Evolutionary conservation across 2,113 vertebrate genomes (phyloP).

Genomic region (Limnothrissa miodon): DNA sequence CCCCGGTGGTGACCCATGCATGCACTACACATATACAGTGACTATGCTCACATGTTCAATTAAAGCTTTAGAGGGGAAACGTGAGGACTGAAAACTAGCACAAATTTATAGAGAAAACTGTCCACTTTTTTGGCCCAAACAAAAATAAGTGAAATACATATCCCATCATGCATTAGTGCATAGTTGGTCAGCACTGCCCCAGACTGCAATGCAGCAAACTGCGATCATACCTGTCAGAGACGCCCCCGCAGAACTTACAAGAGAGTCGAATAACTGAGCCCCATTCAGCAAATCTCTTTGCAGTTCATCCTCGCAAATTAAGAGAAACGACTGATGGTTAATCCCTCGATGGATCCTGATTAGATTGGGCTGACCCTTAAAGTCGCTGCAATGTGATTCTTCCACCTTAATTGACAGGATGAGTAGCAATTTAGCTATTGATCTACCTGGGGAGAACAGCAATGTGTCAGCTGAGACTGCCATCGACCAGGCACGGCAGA

Average conservation of each 20-base stretch:
- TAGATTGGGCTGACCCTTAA: slow-evolving; percentile 55
- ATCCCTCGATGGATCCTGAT: slow-evolving; percentile 47
- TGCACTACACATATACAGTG: not conserved
- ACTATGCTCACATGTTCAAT: not conserved
- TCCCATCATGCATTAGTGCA: not conserved
- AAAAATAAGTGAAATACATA: not conserved
- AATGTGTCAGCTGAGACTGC: slow-evolving; percentile 64
- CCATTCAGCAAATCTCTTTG: not conserved
- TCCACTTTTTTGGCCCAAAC: not conserved
- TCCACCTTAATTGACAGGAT: slow-evolving; percentile 67
- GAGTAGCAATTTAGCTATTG: slow-evolving; percentile 71
- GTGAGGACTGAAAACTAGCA: not conserved
- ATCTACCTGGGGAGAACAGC: slow-evolving; percentile 65
- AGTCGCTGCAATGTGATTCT: slow-evolving; percentile 54
- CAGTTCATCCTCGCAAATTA: not conserved
- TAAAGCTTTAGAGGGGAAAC: not conserved
- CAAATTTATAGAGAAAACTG: not conserved
- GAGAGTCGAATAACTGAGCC: not conserved
- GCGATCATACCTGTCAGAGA: not conserved
- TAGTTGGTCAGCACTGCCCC: not conserved
- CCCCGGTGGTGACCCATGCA: not conserved
- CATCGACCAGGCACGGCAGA: slow-evolving; percentile 64
- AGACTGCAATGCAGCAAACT: not conserved
- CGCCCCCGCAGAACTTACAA: not conserved
- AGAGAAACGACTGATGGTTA: slow-evolving; percentile 41